Evolutionary conservation across 92 coral and sea anemone species (phyloP), one percentile per base, ranked within the genome.

Genomic region (Heteractis magnifica): DNA sequence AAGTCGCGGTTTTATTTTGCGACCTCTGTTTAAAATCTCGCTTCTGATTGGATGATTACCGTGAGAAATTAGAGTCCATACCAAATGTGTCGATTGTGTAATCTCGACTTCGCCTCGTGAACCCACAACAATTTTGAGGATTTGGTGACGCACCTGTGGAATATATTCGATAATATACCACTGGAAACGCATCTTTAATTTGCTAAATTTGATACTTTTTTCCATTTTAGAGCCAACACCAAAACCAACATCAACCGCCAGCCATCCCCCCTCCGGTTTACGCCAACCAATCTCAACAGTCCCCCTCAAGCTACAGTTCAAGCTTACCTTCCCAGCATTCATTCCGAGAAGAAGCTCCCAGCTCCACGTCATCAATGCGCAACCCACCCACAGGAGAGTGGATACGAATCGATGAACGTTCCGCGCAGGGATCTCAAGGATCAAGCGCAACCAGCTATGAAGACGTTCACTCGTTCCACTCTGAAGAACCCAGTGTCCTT

Each of bases 311-410:
- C 60, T 62, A 80, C 83, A 53, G 71, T 0, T 87, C 93, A 68
- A 89, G 92, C 65, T 72, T 79, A 13, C 90, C 84, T 51, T 78
- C 93, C 75, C 95, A 87, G 60, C 88, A 92, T 84, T 93, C 98
- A 41, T 93, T 93, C 77, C 93, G 95, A 49, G 98, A 93, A 84
- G 98, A 92, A 80, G 90, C 85, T 34, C 95, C 98, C 10, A 91
- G 98, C 84, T 88, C 94, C 5, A 34, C 81, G 48, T 89, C 95
- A 10, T 86, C 93, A 9, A 75, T 73, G 74, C 90, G 84, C 14
- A 89, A 87, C 21, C 93, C 90, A 13, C 80, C 95, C 1, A 76
- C 89, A 16, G 88, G 86, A 20, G 85, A 87, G 7, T 91, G 94
- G 95, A 86, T 92, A 20, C 85, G 82, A 18, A 90, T 92, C 50